Evolutionary conservation across 1,140 invertebrate genomes (phyloP).

Genomic region (Drosophila pandora): DNA sequence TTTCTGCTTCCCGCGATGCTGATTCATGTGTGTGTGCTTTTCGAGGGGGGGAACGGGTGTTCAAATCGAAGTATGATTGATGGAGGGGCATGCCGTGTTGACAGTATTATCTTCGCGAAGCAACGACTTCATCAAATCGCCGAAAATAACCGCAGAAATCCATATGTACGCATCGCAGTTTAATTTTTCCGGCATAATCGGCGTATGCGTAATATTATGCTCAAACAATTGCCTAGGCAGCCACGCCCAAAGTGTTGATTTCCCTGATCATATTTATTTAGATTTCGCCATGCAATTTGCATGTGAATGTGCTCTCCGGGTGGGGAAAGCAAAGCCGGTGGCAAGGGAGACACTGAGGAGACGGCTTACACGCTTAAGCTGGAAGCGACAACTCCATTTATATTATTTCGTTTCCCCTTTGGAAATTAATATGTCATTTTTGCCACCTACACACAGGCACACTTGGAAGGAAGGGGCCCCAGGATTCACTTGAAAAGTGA

Average conservation of each 20-base stretch:
- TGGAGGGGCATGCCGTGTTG: conserved; percentile 52
- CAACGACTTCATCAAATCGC: conserved; percentile 61
- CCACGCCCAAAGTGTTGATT: conserved; percentile 62
- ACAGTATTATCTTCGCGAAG: conserved; percentile 51
- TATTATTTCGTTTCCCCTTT: conserved; percentile 81
- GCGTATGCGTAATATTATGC: conserved; percentile 53
- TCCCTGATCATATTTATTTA: conserved; percentile 76
- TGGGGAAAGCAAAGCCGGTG: conserved; percentile 11
- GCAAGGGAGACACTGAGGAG: conserved; percentile 3
- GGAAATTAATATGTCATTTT: conserved; percentile 82
- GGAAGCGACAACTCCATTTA: conserved; percentile 74
- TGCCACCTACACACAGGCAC: conserved; percentile 53
- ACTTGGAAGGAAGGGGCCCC: conserved; percentile 12
- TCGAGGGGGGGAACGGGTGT: background rate
- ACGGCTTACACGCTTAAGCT: conserved; percentile 59
- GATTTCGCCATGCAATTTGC: conserved; percentile 67
- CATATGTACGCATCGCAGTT: conserved; percentile 26
- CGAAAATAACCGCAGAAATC: conserved; percentile 41
- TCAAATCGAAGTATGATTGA: conserved; percentile 63
- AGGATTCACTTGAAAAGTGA: conserved; percentile 12
- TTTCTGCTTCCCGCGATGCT: conserved; percentile 12
- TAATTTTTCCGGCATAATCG: conserved; percentile 40
- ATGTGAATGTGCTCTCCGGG: conserved; percentile 55
- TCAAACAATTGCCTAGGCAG: conserved; percentile 47
- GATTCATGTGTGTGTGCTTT: conserved; percentile 3